Conservation (phyloP, 2,888 invertebrate species). For the Meiosimyza decipiens region DNA sequence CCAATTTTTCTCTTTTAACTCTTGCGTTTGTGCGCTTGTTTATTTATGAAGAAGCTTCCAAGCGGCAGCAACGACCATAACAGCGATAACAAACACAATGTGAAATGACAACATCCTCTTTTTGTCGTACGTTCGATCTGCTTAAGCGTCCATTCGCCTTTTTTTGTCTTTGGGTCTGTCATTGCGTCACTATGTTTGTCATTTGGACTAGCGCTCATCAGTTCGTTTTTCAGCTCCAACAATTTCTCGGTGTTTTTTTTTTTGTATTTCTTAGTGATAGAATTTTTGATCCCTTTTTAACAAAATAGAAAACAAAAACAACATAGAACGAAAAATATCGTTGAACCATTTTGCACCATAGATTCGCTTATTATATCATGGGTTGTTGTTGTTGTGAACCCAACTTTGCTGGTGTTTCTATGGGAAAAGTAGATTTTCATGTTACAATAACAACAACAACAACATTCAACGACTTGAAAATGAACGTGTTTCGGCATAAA, state of each 20-base stretch:
- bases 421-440: neutral
- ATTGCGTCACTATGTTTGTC: neutral
- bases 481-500: conserved; percentile 57
- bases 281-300: conserved; percentile 35
- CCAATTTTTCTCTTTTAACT: neutral
- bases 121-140: too few species aligned
- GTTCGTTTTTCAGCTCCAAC: neutral
- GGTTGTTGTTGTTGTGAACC: too few species aligned
- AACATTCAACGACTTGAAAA: neutral
- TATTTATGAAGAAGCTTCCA: neutral
- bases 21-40: conserved; percentile 17
- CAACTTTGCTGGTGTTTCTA: neutral
- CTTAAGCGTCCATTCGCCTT: too few species aligned
- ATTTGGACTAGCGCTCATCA: conserved; percentile 1
- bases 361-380: too few species aligned
- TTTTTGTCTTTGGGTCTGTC: conserved; percentile 5
- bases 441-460: neutral
- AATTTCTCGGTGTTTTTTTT: neutral
- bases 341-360: neutral
- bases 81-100: conserved; percentile 4
- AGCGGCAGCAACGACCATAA: neutral
- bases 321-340: neutral
- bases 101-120: neutral
- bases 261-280: neutral
- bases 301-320: conserved; percentile 11